These are phyloP conservation scores for Ruditapes philippinarum DNA, from an alignment of 1,140 invertebrate species.

Conservation along the genomic window DNA sequence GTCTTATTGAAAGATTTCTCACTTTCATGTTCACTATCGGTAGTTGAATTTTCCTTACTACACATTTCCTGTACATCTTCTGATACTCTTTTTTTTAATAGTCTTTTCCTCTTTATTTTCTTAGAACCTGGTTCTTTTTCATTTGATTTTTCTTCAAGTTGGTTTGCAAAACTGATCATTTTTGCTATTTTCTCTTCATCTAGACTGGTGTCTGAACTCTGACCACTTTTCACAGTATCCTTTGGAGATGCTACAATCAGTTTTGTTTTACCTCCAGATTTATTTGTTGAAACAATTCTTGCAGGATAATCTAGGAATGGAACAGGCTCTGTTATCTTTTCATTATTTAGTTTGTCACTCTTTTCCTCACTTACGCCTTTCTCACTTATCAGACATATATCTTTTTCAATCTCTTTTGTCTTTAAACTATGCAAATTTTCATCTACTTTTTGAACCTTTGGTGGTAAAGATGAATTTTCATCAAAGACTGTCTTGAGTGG, in stretches of 20 bases:
- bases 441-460: not conserved
- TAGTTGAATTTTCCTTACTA: not conserved
- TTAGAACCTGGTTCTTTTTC: not conserved
- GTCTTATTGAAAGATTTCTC: not conserved
- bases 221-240: not conserved
- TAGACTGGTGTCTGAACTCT: not conserved
- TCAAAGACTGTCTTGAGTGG: not conserved
- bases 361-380: not conserved
- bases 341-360: not conserved
- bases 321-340: not conserved
- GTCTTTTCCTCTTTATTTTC: not conserved
- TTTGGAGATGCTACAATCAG: constrained; percentile 37
- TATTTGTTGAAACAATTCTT: constrained; percentile 10
- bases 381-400: not conserved
- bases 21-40: not conserved
- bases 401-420: not conserved
- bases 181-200: constrained; percentile 30
- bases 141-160: not conserved
- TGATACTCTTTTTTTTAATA: not conserved
- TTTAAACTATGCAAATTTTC: not conserved
- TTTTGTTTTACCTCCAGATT: not conserved
- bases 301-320: constrained; percentile 54
- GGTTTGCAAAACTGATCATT: constrained; percentile 2
- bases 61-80: not conserved
- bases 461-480: not conserved